Evolutionary conservation across 2,888 invertebrate species (phyloP).

Genomic region (Icerya purchasi): DNA sequence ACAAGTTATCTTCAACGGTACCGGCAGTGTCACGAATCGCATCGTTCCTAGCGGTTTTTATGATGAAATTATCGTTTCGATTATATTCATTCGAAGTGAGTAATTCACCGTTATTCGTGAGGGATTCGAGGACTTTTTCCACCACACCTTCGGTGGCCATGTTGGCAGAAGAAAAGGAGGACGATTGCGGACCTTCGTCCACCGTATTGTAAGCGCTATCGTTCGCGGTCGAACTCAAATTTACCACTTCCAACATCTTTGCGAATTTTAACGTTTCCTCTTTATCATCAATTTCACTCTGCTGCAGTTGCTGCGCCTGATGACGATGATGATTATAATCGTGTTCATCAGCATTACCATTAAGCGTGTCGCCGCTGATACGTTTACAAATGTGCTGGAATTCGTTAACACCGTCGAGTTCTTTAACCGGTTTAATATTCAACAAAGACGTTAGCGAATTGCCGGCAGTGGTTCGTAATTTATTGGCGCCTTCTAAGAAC

Average conservation of each 20-base stretch:
- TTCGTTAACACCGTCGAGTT: slow-evolving; percentile 18
- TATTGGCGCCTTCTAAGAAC: slow-evolving; percentile 33
- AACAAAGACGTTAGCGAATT: slow-evolving; percentile 13
- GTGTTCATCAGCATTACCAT: slow-evolving; percentile 14
- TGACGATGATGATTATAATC: slow-evolving; percentile 12
- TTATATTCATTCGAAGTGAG: not conserved
- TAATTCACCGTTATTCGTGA: slow-evolving; percentile 2
- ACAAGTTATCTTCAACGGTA: not conserved
- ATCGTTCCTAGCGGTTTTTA: not conserved
- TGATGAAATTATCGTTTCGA: not conserved
- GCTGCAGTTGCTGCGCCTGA: not conserved
- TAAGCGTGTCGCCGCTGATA: slow-evolving; percentile 8
- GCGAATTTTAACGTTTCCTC: not conserved
- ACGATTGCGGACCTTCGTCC: slow-evolving; percentile 20
- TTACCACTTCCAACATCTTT: not conserved
- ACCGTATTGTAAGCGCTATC: slow-evolving; percentile 22
- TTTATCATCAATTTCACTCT: not conserved
- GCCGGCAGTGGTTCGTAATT: slow-evolving; percentile 19
- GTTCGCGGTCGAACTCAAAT: slow-evolving; percentile 8
- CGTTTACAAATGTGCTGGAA: slow-evolving; percentile 22
- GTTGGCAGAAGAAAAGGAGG: slow-evolving; percentile 29
- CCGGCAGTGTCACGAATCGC: not conserved
- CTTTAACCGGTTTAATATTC: slow-evolving; percentile 14
- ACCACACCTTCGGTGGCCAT: slow-evolving; percentile 37
- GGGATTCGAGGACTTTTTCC: slow-evolving; percentile 13